Conservation (phyloP, 2,113 vertebrate genomes). For the cattle (Bos taurus) region ARS-UCD2.0 NC_037351.1:32303501-32304000, state of each 20-base stretch:
- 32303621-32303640: background rate
- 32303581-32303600: background rate
- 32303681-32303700: background rate
- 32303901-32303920: background rate
- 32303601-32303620: background rate
- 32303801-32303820: background rate
- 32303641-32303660: background rate
- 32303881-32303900: background rate
- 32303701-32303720: background rate
- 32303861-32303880: background rate
- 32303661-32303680: background rate
- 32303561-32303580: background rate
- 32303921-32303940: background rate
- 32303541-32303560: background rate
- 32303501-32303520: background rate
- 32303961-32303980: background rate
- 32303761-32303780: background rate
- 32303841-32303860: background rate
- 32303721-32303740: background rate
- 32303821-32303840: background rate
- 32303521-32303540: background rate
- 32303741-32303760: background rate
- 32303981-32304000: conserved; percentile 11
- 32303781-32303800: background rate
- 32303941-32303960: background rate